Base-by-base conservation (phyloP, 2,113 vertebrate species). In the Mionectes macconnelli region DNA sequence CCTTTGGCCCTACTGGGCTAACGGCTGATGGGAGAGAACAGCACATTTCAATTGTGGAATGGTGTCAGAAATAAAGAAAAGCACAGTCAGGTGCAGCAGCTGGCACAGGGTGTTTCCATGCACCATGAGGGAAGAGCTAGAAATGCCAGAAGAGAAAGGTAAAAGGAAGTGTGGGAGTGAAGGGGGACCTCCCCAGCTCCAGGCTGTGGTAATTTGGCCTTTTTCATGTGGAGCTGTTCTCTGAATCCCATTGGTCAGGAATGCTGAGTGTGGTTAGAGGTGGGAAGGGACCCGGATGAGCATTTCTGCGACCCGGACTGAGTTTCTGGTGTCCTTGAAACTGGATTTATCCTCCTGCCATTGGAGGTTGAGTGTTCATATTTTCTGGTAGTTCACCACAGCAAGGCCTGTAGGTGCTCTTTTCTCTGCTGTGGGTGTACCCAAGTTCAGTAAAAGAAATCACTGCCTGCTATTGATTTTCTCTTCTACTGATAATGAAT, bases 391-490 rank as follows among this genome's bases (percentile, higher is more conserved):
- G 52, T 11, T 31, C 39, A 59, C 5, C 20, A 10, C 73, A 50
- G 80, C 52, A 72, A 31, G 67, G 45, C 12, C 35, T 57, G 4
- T 2, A 24, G 55, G 35, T 9, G 1, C 56, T 6, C 49, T 72
- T 45, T 90, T 67, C 60, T 53, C 76, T 30, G 1, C 28, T 10
- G 2, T 37, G 47, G 78, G 76, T 52, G 88, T 47, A 55, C 74
- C 60, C 74, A 27, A 81, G 70, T 16, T 16, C 92, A 93, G 42
- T 45, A 87, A 88, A 55, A 73, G 73, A 96, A 96, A 95, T 90
- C 92, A 77, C 81, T 92, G 95, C 57, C 72, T 52, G 44, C 15
- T 56, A 94, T 67, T 70, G 96, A 93, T 87, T 94, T 90, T 90
- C 74, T 81, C 85, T 87, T 66, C 67, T 50, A 18, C 69, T 94